These are phyloP conservation scores for Brachypalpus laphriformis DNA, from an alignment of 2,888 invertebrate species.

Conservation along the genomic window DNA sequence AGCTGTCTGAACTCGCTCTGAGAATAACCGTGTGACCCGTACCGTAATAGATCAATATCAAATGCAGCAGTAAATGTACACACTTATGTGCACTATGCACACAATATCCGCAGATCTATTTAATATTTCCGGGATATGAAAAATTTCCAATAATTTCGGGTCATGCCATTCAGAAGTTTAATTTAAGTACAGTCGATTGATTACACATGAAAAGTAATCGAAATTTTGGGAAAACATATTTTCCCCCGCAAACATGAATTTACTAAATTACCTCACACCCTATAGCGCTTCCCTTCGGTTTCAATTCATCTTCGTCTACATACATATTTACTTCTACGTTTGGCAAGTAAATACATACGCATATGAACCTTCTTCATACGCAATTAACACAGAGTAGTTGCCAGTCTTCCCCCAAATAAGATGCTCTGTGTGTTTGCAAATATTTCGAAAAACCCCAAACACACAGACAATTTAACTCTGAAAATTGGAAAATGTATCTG, in stretches of 20 bases:
- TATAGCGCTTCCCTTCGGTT: slow-evolving; percentile 8
- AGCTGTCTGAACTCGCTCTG: too few species aligned
- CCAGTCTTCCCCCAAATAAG: slow-evolving; percentile 4
- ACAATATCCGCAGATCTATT: too few species aligned
- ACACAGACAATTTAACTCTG: slow-evolving; percentile 62
- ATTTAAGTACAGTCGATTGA: slow-evolving; percentile 46
- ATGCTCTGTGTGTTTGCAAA: slow-evolving; percentile 47
- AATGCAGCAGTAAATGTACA: too few species aligned
- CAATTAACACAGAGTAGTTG: slow-evolving; percentile 47
- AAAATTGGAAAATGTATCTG: slow-evolving; percentile 66
- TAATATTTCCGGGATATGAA: too few species aligned
- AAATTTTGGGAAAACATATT: slow-evolving; percentile 28
- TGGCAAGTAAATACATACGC: background rate
- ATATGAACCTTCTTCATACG: slow-evolving; percentile 30
- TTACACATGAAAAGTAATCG: slow-evolving; percentile 39
- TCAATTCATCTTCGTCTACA: slow-evolving; percentile 59
- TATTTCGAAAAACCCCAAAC: slow-evolving; percentile 50
- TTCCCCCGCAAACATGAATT: slow-evolving; percentile 26
- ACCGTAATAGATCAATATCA: too few species aligned
- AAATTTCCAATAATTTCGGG: background rate
- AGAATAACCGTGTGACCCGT: too few species aligned
- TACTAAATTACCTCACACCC: slow-evolving; percentile 6
- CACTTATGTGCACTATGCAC: too few species aligned
- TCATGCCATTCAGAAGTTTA: slow-evolving; percentile 43
- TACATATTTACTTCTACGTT: slow-evolving; percentile 23